Evolutionary conservation across 1,140 invertebrate species (phyloP).

Genomic region (Ceratosolen fusciceps): DNA sequence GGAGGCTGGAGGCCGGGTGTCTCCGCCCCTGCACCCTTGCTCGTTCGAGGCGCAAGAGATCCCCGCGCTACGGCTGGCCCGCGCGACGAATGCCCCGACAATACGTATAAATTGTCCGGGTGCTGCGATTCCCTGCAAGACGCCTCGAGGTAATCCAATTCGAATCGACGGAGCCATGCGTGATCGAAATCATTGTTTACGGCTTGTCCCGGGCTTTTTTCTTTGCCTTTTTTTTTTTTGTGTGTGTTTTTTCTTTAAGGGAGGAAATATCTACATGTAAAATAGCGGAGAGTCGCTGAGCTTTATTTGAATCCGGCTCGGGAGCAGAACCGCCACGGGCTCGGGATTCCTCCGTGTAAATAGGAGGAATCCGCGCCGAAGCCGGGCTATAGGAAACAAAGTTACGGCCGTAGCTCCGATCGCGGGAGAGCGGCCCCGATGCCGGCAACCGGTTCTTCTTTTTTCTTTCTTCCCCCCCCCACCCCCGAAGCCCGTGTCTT

Average conservation of each 20-base stretch:
- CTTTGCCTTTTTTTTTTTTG: no score
- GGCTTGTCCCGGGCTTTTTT: not conserved
- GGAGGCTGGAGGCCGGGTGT: no score
- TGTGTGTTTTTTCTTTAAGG: no score
- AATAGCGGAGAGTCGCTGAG: not conserved
- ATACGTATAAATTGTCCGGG: not conserved
- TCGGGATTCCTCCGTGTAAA: conserved; percentile 43
- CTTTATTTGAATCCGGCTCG: conserved; percentile 24
- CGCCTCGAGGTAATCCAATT: conserved; percentile 1
- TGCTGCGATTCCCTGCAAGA: not conserved
- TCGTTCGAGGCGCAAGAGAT: no score
- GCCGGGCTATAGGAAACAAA: not conserved
- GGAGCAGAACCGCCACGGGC: not conserved
- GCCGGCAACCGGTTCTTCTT: not conserved
- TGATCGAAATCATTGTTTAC: conserved; percentile 22
- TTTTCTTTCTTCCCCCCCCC: no score
- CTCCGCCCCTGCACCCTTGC: no score
- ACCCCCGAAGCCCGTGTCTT: not conserved
- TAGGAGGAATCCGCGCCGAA: conserved; percentile 51
- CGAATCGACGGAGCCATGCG: not conserved
- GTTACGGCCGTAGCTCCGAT: not conserved
- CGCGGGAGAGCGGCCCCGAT: not conserved
- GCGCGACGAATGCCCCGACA: not conserved
- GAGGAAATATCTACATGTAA: no score
- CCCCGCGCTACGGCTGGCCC: no score